Evolutionary conservation across 2,888 invertebrate species (phyloP).

Genomic region (Theretra japonica): DNA sequence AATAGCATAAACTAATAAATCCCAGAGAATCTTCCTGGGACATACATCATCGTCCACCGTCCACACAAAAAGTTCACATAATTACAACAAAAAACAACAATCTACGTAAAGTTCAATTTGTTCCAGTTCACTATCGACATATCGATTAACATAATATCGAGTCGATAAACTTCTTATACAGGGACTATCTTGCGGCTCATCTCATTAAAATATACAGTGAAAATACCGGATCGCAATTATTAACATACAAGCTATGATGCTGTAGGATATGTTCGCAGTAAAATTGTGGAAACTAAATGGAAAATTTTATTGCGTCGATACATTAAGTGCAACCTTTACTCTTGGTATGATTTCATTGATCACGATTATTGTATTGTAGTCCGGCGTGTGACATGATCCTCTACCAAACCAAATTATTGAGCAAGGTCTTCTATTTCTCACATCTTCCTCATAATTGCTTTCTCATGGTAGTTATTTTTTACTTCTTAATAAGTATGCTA

Average conservation of each 20-base stretch:
- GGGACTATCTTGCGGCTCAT: slow-evolving; percentile 1
- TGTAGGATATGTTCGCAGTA: neutral
- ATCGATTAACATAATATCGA: slow-evolving; percentile 24
- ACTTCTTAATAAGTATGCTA: too few species aligned
- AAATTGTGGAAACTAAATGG: neutral
- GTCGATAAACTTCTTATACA: slow-evolving; percentile 25
- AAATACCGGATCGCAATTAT: slow-evolving; percentile 16
- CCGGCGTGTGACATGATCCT: too few species aligned
- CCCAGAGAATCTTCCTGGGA: neutral
- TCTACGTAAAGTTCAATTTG: slow-evolving; percentile 23
- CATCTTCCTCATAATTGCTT: too few species aligned
- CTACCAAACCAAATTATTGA: too few species aligned
- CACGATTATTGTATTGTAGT: too few species aligned
- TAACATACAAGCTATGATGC: neutral
- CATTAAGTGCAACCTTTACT: too few species aligned
- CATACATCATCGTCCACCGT: neutral
- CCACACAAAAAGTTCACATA: slow-evolving; percentile 4
- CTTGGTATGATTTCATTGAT: too few species aligned
- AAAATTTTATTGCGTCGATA: neutral
- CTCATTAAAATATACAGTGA: slow-evolving; percentile 26
- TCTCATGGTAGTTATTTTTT: too few species aligned
- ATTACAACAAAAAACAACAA: slow-evolving; percentile 22
- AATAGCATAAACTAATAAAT: slow-evolving; percentile 1
- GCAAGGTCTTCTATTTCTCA: too few species aligned
- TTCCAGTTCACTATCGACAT: slow-evolving; percentile 19